phyloP scores from a whole-genome alignment of 2,797 vertebrate species.

The Periophthalmus magnuspinnatus region DNA sequence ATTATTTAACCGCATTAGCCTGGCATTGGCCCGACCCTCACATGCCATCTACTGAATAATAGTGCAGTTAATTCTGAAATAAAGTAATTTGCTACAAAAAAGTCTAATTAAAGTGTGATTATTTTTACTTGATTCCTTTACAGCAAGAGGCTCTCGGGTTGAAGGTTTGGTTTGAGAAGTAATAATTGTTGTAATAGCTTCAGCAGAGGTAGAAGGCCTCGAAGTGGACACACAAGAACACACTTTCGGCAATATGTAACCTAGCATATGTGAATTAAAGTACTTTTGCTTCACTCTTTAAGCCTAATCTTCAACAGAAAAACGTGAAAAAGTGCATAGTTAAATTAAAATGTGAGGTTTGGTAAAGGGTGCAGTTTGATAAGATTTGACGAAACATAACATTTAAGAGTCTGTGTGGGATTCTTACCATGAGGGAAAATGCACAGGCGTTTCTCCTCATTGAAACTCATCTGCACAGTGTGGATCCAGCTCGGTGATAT shows the following conservation, averaged over 20 bases:
- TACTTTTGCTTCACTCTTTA: too few species aligned
- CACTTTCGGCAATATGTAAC: neutral
- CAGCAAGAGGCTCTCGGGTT: neutral
- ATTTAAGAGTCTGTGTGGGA: neutral
- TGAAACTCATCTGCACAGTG: neutral
- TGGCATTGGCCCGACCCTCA: constrained; percentile 33
- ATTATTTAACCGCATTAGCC: constrained; percentile 63
- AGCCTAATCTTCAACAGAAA: too few species aligned
- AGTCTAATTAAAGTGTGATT: neutral
- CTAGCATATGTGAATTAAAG: neutral
- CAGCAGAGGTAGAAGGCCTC: neutral
- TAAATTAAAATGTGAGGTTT: too few species aligned
- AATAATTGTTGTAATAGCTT: neutral
- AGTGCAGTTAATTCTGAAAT: neutral
- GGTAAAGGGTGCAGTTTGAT: too few species aligned
- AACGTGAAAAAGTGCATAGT: too few species aligned
- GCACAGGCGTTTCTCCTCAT: constrained; percentile 32
- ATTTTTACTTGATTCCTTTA: neutral
- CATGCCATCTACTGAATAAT: neutral
- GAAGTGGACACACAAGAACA: neutral
- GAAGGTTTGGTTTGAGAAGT: neutral
- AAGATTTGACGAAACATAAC: neutral
- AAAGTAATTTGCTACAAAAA: neutral
- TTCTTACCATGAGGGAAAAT: constrained; percentile 53
- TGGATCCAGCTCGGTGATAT: constrained; percentile 32